These are phyloP conservation scores for Lasioglossum figueresi DNA, from an alignment of 2,888 invertebrate genomes.

Conservation along the genomic window DNA sequence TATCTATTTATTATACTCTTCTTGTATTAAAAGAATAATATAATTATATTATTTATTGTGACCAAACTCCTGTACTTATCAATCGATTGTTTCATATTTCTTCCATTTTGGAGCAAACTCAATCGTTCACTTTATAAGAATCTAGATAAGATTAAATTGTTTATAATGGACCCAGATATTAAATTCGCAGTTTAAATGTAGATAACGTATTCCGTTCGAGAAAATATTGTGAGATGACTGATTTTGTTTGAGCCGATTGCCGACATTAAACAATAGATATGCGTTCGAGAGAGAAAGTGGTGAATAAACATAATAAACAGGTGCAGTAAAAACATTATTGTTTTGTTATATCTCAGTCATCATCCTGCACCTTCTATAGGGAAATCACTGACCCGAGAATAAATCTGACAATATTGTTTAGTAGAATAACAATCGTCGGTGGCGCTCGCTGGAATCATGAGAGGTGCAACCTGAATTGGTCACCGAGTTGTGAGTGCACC, in stretches of 20 bases:
- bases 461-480: conserved; percentile 11
- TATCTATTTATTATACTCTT: conserved; percentile 26
- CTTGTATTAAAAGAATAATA: not conserved
- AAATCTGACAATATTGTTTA: conserved; percentile 38
- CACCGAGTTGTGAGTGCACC: conserved; percentile 19
- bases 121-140: too few species aligned
- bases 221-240: not conserved
- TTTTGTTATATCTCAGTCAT: conserved; percentile 30
- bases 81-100: not conserved
- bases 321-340: conserved; percentile 30
- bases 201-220: not conserved
- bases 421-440: conserved; percentile 26
- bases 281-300: not conserved
- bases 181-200: not conserved
- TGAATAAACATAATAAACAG: conserved; percentile 19
- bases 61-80: not conserved
- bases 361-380: conserved; percentile 52
- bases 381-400: conserved; percentile 34
- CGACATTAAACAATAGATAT: not conserved
- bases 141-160: not conserved
- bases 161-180: not conserved
- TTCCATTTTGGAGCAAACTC: not conserved
- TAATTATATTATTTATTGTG: not conserved
- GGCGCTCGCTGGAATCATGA: conserved; percentile 12
- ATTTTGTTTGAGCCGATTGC: not conserved